A percentile compares a stretch with the other conserved stretches of the same genome.
These are phyloP conservation scores for Acronicta leporina DNA, from an alignment of 2,888 invertebrate species.

Conservation along the genomic window DNA sequence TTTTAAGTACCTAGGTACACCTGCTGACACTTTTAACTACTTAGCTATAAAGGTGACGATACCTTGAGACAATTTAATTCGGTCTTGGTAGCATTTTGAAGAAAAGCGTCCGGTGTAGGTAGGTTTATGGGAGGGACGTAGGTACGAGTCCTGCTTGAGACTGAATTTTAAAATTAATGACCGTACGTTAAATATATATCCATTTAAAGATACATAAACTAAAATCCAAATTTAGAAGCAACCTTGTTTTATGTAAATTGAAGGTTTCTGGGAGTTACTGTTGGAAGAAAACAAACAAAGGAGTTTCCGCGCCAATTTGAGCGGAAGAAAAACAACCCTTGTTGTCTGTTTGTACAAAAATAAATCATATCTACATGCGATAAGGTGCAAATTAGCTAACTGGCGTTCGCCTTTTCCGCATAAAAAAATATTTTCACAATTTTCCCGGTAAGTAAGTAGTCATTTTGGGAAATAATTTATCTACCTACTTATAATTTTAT, in stretches of 20 bases:
- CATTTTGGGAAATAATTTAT: slow-evolving; percentile 9
- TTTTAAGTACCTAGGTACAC: no score
- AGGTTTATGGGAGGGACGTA: no score
- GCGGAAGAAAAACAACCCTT: background rate
- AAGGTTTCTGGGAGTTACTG: slow-evolving; percentile 1
- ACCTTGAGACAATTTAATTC: no score
- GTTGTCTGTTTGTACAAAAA: background rate
- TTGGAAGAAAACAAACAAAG: background rate
- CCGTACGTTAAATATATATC: no score
- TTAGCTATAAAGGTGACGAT: no score
- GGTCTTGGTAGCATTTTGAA: no score
- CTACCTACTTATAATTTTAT: slow-evolving; percentile 16
- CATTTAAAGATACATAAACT: no score
- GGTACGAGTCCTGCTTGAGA: no score
- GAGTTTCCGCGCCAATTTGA: background rate
- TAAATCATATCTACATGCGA: background rate
- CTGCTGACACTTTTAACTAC: no score
- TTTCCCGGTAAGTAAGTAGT: background rate
- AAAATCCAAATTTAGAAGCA: background rate
- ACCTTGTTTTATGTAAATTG: slow-evolving; percentile 9
- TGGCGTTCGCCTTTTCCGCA: background rate
- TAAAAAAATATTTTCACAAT: background rate
- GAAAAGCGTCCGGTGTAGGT: no score
- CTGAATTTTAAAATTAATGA: no score
- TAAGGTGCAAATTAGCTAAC: background rate